Conservation (phyloP, 2,797 vertebrate genomes). For the Clarias platycephalus region DNA sequence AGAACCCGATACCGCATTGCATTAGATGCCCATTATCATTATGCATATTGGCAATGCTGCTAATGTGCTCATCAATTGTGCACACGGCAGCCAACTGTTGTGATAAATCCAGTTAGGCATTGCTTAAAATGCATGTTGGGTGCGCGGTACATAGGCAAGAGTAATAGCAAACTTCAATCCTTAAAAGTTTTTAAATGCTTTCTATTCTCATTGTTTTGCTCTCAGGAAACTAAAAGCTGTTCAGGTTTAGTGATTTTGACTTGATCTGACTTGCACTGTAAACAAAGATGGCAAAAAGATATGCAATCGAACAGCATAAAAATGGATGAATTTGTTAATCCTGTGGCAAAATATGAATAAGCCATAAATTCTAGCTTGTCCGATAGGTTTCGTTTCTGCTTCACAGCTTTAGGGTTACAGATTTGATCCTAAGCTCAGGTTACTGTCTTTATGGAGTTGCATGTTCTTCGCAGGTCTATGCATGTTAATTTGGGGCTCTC, state of each 20-base stretch:
- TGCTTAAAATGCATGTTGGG: constrained; percentile 11
- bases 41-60: constrained; percentile 52
- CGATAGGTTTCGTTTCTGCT: too few species aligned
- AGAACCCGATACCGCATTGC: constrained; percentile 46
- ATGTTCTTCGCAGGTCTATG: background rate
- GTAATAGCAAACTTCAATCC: constrained; percentile 1
- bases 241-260: background rate
- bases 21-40: constrained; percentile 54
- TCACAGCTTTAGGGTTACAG: background rate
- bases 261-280: background rate
- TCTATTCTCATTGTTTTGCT: too few species aligned
- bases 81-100: constrained; percentile 31
- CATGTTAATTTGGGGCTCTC: background rate
- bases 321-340: background rate
- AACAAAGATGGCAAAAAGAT: background rate
- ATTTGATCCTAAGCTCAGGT: background rate
- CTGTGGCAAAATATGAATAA: background rate
- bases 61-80: constrained; percentile 51
- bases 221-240: background rate
- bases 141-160: background rate
- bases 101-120: constrained; percentile 23
- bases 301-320: background rate
- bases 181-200: background rate
- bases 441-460: background rate
- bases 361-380: background rate